Evolutionary conservation across 2,797 vertebrate genomes (phyloP).

Genomic region (Clarias pachynema): DNA sequence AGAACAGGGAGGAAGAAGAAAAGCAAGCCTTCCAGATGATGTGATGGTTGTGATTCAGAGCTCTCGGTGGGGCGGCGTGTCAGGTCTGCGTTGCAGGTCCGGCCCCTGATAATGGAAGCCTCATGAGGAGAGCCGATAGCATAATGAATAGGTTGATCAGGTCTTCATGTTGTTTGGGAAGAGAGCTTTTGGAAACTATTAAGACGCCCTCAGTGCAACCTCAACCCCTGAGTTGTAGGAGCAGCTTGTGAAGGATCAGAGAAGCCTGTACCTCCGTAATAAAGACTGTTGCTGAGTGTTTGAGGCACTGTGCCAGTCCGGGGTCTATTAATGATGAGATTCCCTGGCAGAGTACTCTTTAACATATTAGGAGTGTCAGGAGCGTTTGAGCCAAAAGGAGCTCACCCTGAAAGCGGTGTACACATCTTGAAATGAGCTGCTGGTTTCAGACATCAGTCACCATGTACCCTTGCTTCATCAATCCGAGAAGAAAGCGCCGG

Average conservation of each 20-base stretch:
- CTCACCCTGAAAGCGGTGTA: conserved; percentile 33
- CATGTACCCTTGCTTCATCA: conserved; percentile 51
- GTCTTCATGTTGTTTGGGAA: conserved; percentile 38
- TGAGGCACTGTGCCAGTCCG: conserved; percentile 26
- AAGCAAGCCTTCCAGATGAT: conserved; percentile 39
- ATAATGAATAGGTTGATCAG: conserved; percentile 43
- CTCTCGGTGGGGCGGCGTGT: conserved; percentile 31
- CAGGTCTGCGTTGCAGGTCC: conserved; percentile 27
- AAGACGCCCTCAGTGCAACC: conserved; percentile 18
- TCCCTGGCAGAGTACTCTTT: conserved; percentile 57
- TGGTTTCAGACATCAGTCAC: conserved; percentile 49
- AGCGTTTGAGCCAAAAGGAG: conserved; percentile 46
- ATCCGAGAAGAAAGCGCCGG: conserved; percentile 55
- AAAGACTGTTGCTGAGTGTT: conserved; percentile 44
- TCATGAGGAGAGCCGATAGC: conserved; percentile 37
- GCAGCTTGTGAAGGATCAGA: conserved; percentile 29
- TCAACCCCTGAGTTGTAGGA: neutral
- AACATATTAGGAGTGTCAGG: conserved; percentile 54
- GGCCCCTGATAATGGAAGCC: conserved; percentile 37
- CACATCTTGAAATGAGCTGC: conserved; percentile 60
- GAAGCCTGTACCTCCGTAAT: conserved; percentile 21
- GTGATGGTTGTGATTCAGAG: conserved; percentile 42
- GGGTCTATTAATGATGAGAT: conserved; percentile 36
- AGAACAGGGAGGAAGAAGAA: conserved; percentile 16
- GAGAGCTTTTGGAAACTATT: conserved; percentile 48